phyloP scores from a whole-genome alignment of 2,797 vertebrate genomes.

The Amphiprion clarkii region DNA sequence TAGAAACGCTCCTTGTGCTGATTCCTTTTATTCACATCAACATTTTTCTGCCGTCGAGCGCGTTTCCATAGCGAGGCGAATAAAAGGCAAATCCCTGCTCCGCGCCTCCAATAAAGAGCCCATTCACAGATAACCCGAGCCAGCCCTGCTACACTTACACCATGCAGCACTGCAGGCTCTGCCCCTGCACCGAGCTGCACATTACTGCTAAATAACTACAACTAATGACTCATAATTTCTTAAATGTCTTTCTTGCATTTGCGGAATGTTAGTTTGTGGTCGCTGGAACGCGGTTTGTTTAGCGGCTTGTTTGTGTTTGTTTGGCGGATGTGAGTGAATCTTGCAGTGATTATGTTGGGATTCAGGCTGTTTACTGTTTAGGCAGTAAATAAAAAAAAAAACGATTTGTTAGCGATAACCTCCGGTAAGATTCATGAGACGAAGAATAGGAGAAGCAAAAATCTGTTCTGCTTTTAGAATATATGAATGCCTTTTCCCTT shows the following conservation, averaged over 20 bases:
- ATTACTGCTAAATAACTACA: constrained; percentile 57
- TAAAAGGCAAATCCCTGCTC: constrained; percentile 98
- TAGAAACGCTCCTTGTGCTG: constrained; percentile 94
- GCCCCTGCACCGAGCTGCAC: constrained; percentile 48
- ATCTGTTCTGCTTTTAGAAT: neutral
- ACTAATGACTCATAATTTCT: constrained; percentile 69
- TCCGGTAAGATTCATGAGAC: neutral
- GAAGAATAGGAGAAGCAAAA: neutral
- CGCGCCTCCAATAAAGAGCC: constrained; percentile 93
- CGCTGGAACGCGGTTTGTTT: constrained; percentile 47
- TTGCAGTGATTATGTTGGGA: constrained; percentile 39
- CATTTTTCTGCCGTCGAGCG: constrained; percentile 97
- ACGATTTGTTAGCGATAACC: constrained; percentile 22
- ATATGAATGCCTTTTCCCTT: neutral
- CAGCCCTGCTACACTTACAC: constrained; percentile 93
- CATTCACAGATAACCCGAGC: constrained; percentile 92
- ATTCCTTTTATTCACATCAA: constrained; percentile 93
- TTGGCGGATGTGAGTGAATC: constrained; percentile 36
- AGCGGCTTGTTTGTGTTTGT: constrained; percentile 54
- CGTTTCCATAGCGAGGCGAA: constrained; percentile 99
- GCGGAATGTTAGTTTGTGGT: constrained; percentile 38
- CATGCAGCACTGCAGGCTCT: constrained; percentile 69
- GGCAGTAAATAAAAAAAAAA: constrained; percentile 44
- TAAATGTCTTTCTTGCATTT: constrained; percentile 29
- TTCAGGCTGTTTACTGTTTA: constrained; percentile 43